A percentile compares a stretch with the other conserved stretches of the same genome.
These are phyloP conservation scores for Julus scandinavius DNA, from an alignment of 2,888 invertebrate genomes.

Conservation along the genomic window DNA sequence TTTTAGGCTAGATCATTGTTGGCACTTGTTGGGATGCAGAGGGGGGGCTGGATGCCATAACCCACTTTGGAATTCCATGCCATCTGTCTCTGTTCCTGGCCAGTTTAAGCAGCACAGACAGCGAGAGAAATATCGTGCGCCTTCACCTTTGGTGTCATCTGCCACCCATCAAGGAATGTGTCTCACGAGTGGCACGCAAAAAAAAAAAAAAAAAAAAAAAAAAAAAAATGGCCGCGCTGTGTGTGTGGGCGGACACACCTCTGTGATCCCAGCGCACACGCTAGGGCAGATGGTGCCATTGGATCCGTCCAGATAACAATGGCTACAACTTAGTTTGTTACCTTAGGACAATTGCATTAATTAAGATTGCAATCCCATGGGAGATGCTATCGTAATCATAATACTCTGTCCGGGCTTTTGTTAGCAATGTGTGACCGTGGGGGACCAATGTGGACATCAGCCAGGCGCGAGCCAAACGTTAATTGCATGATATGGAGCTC, in stretches of 20 bases:
- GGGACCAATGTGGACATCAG: background rate
- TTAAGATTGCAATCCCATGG: slow-evolving; percentile 24
- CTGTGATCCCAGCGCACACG: slow-evolving; percentile 11
- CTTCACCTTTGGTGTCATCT: slow-evolving; percentile 51
- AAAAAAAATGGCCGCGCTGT: slow-evolving; percentile 19
- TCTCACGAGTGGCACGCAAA: background rate
- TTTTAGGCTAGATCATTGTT: slow-evolving; percentile 31
- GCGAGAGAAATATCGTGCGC: background rate
- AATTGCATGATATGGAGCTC: slow-evolving; percentile 43
- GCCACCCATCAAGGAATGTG: slow-evolving; percentile 51
- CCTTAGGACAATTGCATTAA: slow-evolving; percentile 46
- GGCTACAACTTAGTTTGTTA: slow-evolving; percentile 46
- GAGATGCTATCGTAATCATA: slow-evolving; percentile 14
- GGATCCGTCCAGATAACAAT: slow-evolving; percentile 46
- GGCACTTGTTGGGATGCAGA: background rate
- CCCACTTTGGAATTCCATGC: slow-evolving; percentile 17
- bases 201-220: too few relatives aligned
- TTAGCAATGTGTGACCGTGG: background rate
- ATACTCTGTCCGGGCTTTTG: slow-evolving; percentile 37
- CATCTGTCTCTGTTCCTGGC: slow-evolving; percentile 39
- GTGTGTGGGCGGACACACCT: slow-evolving; percentile 40
- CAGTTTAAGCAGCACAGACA: background rate
- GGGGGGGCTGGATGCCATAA: background rate
- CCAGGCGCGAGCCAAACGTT: background rate
- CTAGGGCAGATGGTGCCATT: slow-evolving; percentile 33